Evolutionary conservation across 1,140 invertebrate genomes (phyloP).

Genomic region (Drosophila tsacasi): DNA sequence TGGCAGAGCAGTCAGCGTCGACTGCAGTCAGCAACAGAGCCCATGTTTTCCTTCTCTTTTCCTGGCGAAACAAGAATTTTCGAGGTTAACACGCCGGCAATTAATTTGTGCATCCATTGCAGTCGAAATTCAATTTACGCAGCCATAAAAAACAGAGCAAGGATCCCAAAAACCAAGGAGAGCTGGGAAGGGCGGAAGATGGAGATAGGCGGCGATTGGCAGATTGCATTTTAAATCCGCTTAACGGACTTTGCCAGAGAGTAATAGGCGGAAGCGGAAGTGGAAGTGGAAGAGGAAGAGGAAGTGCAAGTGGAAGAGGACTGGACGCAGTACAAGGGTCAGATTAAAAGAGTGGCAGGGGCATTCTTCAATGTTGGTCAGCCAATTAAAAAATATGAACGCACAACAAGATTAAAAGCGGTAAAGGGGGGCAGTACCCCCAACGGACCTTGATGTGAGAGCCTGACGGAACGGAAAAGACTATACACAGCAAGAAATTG

Average conservation of each 20-base stretch:
- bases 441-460: conserved; percentile 17
- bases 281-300: neutral
- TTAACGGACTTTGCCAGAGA: conserved; percentile 44
- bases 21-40: conserved; percentile 24
- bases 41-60: conserved; percentile 31
- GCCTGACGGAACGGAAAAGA: conserved; percentile 1
- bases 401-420: conserved; percentile 50
- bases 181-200: neutral
- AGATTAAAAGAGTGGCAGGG: conserved; percentile 31
- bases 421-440: conserved; percentile 10
- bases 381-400: conserved; percentile 71
- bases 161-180: conserved; percentile 1
- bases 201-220: conserved; percentile 41
- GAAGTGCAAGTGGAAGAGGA: neutral
- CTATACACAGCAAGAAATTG: neutral
- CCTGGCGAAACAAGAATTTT: conserved; percentile 52
- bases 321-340: conserved; percentile 7
- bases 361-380: conserved; percentile 45
- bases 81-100: conserved; percentile 74
- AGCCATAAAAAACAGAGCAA: conserved; percentile 63
- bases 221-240: conserved; percentile 56
- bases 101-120: conserved; percentile 67
- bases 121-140: conserved; percentile 69
- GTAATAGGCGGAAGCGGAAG: conserved; percentile 44
- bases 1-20: conserved; percentile 9